These are phyloP conservation scores for Opisthocomus hoazin DNA, from an alignment of 2,113 vertebrate species.

Conservation along the genomic window DNA sequence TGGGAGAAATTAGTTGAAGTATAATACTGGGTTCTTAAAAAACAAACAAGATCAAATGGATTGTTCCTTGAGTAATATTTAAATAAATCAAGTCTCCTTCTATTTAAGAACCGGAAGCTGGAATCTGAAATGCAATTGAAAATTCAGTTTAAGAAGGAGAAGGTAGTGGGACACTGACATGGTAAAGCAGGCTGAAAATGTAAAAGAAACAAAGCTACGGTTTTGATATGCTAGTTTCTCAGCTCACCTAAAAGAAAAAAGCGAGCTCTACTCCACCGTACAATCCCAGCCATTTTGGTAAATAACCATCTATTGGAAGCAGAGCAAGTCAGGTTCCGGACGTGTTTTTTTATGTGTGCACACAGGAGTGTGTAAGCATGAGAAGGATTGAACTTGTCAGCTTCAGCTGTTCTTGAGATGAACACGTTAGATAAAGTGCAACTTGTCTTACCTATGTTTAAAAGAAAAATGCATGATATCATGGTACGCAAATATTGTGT, in stretches of 20 bases:
- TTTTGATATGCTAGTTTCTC: background rate
- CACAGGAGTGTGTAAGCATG: background rate
- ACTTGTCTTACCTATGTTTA: background rate
- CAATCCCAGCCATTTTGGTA: background rate
- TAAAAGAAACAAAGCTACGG: background rate
- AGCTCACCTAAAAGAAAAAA: background rate
- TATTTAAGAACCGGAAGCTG: background rate
- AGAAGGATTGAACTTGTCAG: background rate
- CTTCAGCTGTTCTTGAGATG: background rate
- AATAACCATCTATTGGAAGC: background rate
- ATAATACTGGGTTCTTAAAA: background rate
- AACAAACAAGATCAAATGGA: background rate
- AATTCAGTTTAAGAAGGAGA: background rate
- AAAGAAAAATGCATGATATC: background rate
- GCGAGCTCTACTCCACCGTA: background rate
- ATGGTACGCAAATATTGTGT: background rate
- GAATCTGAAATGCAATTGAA: background rate
- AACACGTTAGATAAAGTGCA: background rate
- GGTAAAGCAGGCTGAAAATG: background rate
- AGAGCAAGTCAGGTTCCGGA: background rate
- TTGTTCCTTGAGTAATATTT: background rate
- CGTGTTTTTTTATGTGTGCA: background rate
- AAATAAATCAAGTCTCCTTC: background rate
- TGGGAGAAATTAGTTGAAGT: background rate
- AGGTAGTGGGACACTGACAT: background rate